Base-by-base conservation (phyloP, 1,140 invertebrate genomes). In the Pectinophora gossypiella region DNA sequence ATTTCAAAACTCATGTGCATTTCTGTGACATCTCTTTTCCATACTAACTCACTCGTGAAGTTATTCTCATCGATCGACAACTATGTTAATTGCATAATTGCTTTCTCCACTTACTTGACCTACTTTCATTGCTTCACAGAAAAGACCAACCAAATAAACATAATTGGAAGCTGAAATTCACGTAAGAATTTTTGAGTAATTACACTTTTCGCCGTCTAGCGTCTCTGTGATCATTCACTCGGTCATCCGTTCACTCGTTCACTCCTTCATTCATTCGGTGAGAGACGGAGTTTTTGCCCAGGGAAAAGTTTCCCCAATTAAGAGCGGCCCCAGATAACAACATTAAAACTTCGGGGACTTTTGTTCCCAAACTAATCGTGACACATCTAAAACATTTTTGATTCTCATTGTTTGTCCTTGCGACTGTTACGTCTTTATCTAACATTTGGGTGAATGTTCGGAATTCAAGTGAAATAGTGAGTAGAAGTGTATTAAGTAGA, bases 271-370 rank as follows among this genome's bases (percentile, higher is more conserved):
- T 66, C 52, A 46, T 48, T 51, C 59, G 23, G n/a, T n/a, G n/a
- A n/a, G n/a, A n/a, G n/a, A n/a, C n/a, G n/a, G n/a, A n/a, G 48
- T 61, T 61, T 58, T 57, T 59, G 47, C 44, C 23, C 38, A 45
- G 60, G 19, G 36, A 40, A 64, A 79, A 81, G 63, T 78, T 81
- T 72, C 65, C 51, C 71, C 75, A 81, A 81, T 81, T 81, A 81
- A 68, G 55, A 50, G 46, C 54, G 23, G 61, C 52, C 55, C 42
- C 56, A 45, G 62, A 71, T 77, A 74, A 72, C 62, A 70, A 67
- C 59, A 66, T 72, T 75, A 71, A 61, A 81, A 78, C 68, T 77
- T 72, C 20, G 35, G 44, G 48, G 55, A 64, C 56, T 64, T 70
- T 72, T 51, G 55, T 59, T 66, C 53, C 47, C 45, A 57, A 67